A percentile compares a stretch with the other conserved stretches of the same genome.
phyloP scores from a whole-genome alignment of 2,888 invertebrate species.

The Ditylenchus weischeri region DNA sequence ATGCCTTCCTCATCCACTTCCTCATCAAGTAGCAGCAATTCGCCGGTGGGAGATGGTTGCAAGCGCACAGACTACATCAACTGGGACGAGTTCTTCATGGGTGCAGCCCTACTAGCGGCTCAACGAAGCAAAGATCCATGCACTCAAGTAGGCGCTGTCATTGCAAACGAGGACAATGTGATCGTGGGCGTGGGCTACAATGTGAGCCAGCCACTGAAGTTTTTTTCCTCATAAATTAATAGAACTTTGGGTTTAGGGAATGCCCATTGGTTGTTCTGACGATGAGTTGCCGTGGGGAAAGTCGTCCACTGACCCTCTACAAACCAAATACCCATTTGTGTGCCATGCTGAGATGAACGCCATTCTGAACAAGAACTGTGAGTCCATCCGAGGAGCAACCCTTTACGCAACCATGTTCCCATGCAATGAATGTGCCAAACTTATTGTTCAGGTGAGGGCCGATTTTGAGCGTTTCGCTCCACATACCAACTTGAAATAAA shows the following conservation, averaged over 20 bases:
- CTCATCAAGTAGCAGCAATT: too few species aligned
- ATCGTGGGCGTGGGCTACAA: slow-evolving; percentile 86
- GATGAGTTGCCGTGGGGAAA: slow-evolving; percentile 86
- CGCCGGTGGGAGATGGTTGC: background rate
- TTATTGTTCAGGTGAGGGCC: slow-evolving; percentile 76
- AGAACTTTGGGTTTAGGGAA: slow-evolving; percentile 65
- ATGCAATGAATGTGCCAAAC: slow-evolving; percentile 94
- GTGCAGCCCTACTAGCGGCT: slow-evolving; percentile 80
- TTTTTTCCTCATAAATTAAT: too few species aligned
- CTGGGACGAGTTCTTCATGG: slow-evolving; percentile 96
- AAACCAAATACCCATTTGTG: slow-evolving; percentile 81
- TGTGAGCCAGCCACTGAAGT: slow-evolving; percentile 37
- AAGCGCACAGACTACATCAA: slow-evolving; percentile 71
- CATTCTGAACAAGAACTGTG: slow-evolving; percentile 79
- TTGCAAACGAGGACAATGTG: slow-evolving; percentile 75
- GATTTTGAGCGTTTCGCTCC: too few species aligned
- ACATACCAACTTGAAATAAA: too few species aligned
- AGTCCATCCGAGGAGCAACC: slow-evolving; percentile 74
- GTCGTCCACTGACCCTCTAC: slow-evolving; percentile 61
- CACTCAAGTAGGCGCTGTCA: slow-evolving; percentile 75
- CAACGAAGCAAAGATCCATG: slow-evolving; percentile 88
- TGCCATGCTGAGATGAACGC: slow-evolving; percentile 98
- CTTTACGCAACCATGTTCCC: slow-evolving; percentile 89
- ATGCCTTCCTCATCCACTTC: too few species aligned
- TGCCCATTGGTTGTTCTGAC: slow-evolving; percentile 85